Evolutionary conservation across 2,113 vertebrate species (phyloP).

Genomic region (Irena cyanogastra): DNA sequence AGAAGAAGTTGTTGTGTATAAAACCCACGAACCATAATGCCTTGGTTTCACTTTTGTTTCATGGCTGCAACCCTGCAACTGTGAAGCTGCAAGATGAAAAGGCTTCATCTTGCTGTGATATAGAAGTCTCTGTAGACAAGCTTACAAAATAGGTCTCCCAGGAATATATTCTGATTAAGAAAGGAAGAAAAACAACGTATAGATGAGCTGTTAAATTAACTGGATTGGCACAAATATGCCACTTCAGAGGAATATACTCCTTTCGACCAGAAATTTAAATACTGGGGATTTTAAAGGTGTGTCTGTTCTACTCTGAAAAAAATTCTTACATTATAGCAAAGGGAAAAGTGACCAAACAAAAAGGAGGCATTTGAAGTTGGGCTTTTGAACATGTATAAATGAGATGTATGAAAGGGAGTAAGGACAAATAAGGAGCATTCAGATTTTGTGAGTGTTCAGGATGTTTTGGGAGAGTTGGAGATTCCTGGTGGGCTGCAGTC

Average conservation of each 20-base stretch:
- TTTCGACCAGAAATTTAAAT: not conserved
- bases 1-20: not conserved
- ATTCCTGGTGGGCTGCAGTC: not conserved
- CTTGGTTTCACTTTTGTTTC: slow-evolving; percentile 36
- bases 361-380: not conserved
- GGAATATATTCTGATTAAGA: not conserved
- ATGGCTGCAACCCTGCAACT: not conserved
- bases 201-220: not conserved
- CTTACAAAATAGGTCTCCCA: not conserved
- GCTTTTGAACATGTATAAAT: not conserved
- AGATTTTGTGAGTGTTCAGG: not conserved
- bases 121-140: not conserved
- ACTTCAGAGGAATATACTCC: not conserved
- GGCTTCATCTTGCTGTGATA: not conserved
- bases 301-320: not conserved
- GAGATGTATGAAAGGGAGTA: not conserved
- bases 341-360: not conserved
- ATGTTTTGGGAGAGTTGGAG: not conserved
- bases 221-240: not conserved
- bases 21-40: not conserved
- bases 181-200: not conserved
- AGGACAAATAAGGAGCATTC: not conserved
- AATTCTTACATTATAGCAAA: not conserved
- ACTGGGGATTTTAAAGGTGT: not conserved
- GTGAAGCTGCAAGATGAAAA: not conserved